phyloP scores from a whole-genome alignment of 2,797 vertebrate species.

The Tokudaia muenninki region DNA sequence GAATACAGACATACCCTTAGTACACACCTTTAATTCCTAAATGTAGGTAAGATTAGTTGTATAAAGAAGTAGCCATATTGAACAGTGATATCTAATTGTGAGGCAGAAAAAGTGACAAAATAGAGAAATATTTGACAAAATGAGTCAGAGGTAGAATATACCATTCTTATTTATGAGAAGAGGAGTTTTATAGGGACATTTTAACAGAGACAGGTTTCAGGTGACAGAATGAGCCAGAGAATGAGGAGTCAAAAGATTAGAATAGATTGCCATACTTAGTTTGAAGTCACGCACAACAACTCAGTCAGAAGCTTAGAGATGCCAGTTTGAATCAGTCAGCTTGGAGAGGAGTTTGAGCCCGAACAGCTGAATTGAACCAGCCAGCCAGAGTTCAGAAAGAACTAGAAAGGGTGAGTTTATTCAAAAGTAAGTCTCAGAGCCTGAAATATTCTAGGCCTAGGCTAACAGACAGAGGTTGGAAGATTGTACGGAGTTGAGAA shows the following conservation, averaged over 20 bases:
- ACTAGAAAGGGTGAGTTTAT: not conserved
- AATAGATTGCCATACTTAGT: not conserved
- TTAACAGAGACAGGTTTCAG: not conserved
- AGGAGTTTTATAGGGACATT: too few species aligned
- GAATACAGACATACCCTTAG: not conserved
- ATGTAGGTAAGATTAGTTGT: not conserved
- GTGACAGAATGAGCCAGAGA: not conserved
- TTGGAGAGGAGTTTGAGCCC: not conserved
- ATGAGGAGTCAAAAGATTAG: not conserved
- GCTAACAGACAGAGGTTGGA: not conserved
- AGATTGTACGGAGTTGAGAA: not conserved
- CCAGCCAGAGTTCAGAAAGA: not conserved
- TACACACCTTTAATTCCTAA: not conserved
- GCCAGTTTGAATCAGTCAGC: not conserved
- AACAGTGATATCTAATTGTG: not conserved
- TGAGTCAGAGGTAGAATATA: not conserved
- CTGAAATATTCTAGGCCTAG: not conserved
- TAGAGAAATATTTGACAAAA: not conserved
- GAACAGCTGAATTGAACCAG: not conserved
- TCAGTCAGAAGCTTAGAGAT: not conserved
- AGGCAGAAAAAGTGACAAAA: not conserved
- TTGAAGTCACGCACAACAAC: not conserved
- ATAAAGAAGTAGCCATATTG: not conserved
- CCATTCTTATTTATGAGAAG: not conserved
- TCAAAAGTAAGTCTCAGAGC: not conserved